Percentiles rank a stretch among this genome's conserved stretches.
These are phyloP conservation scores for Lithophane semibrunnea DNA, from an alignment of 2,888 invertebrate genomes.

Conservation along the genomic window DNA sequence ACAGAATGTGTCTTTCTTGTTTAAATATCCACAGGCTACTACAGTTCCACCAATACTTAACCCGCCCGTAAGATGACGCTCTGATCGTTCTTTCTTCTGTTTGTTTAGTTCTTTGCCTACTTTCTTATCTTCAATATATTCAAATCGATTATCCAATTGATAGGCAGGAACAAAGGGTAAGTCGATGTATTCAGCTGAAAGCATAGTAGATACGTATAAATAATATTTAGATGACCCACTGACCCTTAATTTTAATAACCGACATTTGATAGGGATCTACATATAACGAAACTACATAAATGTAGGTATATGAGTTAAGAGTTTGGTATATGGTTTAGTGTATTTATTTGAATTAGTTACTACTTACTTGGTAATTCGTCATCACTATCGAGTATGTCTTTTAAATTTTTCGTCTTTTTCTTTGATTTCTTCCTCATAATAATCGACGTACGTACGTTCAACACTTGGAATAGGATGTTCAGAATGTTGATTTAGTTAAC, in stretches of 20 bases:
- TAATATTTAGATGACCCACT: neutral
- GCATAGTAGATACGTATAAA: neutral
- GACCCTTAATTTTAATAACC: neutral
- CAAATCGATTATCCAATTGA: constrained; percentile 73
- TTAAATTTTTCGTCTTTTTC: constrained; percentile 14
- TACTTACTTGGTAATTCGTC: constrained; percentile 79
- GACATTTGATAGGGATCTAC: neutral
- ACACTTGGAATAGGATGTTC: neutral
- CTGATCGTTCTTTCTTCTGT: constrained; percentile 12
- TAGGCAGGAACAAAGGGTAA: constrained; percentile 73
- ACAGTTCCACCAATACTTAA: neutral
- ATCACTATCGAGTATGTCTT: constrained; percentile 77
- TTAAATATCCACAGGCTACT: constrained; percentile 57
- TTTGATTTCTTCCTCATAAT: constrained; percentile 16
- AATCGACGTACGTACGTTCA: neutral
- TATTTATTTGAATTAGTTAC: neutral
- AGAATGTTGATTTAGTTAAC: neutral
- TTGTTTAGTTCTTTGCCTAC: constrained; percentile 1
- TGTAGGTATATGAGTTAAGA: neutral
- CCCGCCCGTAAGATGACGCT: no score
- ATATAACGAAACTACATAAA: neutral
- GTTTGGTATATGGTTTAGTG: neutral
- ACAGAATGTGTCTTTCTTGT: constrained; percentile 71
- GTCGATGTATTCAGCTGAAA: constrained; percentile 74
- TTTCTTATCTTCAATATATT: constrained; percentile 46